Percentiles rank a stretch among this genome's conserved stretches.
phyloP scores from a whole-genome alignment of 2,113 vertebrate genomes.

The Rhizomys pruinosus region DNA sequence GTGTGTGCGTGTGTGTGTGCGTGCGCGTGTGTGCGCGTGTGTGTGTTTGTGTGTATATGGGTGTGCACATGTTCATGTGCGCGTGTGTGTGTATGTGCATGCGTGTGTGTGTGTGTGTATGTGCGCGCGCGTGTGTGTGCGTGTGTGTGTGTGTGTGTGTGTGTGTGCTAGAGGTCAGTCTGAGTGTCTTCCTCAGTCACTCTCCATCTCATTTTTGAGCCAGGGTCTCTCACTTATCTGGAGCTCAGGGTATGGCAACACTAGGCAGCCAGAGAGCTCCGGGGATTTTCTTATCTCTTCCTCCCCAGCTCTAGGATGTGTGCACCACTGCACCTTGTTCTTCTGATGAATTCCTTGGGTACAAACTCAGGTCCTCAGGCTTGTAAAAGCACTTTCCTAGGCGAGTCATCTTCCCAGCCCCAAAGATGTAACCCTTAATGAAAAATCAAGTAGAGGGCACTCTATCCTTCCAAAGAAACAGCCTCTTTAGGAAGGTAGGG shows the following conservation, averaged over 20 bases:
- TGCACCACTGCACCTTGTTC: too few relatives aligned
- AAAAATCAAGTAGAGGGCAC: slow-evolving; percentile 45
- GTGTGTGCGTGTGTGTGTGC: background rate
- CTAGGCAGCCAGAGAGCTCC: too few relatives aligned
- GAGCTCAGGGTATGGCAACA: background rate
- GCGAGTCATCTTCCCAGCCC: background rate
- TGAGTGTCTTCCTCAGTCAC: background rate
- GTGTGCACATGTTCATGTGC: too few relatives aligned
- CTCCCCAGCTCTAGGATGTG: background rate
- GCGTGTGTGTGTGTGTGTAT: too few relatives aligned
- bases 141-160: background rate
- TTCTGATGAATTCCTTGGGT: background rate
- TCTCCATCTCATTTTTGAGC: background rate
- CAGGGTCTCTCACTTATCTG: background rate
- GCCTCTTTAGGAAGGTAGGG: slow-evolving; percentile 40
- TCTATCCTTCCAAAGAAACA: slow-evolving; percentile 58
- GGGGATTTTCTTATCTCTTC: background rate
- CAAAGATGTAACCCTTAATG: slow-evolving; percentile 8
- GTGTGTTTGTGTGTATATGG: background rate
- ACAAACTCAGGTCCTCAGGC: background rate
- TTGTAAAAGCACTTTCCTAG: background rate
- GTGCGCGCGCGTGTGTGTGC: background rate
- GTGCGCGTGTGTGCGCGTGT: background rate
- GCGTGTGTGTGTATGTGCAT: background rate
- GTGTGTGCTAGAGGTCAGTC: background rate